Evolutionary conservation across 2,113 vertebrate genomes (phyloP).

Genomic region (Gadus chalcogrammus): DNA sequence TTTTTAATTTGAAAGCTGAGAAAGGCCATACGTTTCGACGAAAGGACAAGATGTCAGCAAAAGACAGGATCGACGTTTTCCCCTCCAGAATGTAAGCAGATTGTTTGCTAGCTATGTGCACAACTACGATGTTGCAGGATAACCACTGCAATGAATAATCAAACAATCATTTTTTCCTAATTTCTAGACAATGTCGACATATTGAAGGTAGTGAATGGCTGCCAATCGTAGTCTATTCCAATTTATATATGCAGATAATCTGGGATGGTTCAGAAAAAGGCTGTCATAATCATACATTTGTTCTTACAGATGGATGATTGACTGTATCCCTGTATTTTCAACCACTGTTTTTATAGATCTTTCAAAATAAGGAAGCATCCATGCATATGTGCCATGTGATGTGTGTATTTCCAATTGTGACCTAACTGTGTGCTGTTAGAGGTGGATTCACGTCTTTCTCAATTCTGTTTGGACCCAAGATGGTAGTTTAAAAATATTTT

Average conservation of each 20-base stretch:
- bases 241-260: too few relatives aligned
- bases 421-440: constrained; percentile 36
- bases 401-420: neutral
- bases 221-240: too few relatives aligned
- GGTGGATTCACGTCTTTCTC: neutral
- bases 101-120: constrained; percentile 5
- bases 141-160: neutral
- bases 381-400: too few relatives aligned
- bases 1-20: neutral
- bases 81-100: constrained; percentile 94
- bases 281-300: too few relatives aligned
- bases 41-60: constrained; percentile 83
- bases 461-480: neutral
- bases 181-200: too few relatives aligned
- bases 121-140: too few relatives aligned
- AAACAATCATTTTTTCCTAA: neutral
- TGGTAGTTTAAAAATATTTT: neutral
- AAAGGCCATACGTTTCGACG: constrained; percentile 19
- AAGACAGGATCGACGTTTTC: constrained; percentile 95
- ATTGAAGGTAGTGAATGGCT: too few relatives aligned
- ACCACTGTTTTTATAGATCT: too few relatives aligned
- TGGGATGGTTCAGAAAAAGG: too few relatives aligned
- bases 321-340: too few relatives aligned
- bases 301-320: too few relatives aligned
- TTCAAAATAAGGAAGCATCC: too few relatives aligned